Evolutionary conservation across 2,797 vertebrate genomes (phyloP).

Genomic region (Enteromius anoplus): DNA sequence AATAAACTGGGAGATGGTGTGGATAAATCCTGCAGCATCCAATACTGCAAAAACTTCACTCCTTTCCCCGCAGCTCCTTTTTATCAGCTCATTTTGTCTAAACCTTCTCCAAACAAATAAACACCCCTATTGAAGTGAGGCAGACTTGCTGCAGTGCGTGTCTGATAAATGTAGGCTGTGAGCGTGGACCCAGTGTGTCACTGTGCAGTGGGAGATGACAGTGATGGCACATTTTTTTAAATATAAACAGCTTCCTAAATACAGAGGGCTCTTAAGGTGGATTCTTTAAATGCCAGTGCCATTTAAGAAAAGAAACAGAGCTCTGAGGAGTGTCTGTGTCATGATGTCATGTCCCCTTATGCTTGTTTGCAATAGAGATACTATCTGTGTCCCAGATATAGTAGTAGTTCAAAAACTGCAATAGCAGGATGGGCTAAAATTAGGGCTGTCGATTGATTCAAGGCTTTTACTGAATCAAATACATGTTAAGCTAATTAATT

Average conservation of each 20-base stretch:
- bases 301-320: slow-evolving; percentile 36
- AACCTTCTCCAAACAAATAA: slow-evolving; percentile 50
- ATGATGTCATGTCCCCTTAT: slow-evolving; percentile 5
- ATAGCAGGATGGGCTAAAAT: neutral
- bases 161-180: slow-evolving; percentile 43
- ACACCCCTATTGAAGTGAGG: slow-evolving; percentile 21
- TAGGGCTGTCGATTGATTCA: neutral
- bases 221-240: slow-evolving; percentile 33
- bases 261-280: slow-evolving; percentile 47
- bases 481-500: neutral
- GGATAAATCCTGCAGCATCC: slow-evolving; percentile 3
- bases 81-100: slow-evolving; percentile 18
- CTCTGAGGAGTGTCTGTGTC: slow-evolving; percentile 17
- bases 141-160: slow-evolving; percentile 45
- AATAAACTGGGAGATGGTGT: slow-evolving; percentile 15
- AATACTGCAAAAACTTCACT: neutral
- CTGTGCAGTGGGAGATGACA: slow-evolving; percentile 52
- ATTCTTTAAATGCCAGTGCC: slow-evolving; percentile 54
- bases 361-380: slow-evolving; percentile 11
- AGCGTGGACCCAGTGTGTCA: slow-evolving; percentile 36
- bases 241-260: slow-evolving; percentile 51
- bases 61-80: slow-evolving; percentile 29
- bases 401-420: neutral
- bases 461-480: neutral
- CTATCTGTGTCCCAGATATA: slow-evolving; percentile 8